Conservation (phyloP, 2,797 vertebrate genomes). For the Alca torda region DNA sequence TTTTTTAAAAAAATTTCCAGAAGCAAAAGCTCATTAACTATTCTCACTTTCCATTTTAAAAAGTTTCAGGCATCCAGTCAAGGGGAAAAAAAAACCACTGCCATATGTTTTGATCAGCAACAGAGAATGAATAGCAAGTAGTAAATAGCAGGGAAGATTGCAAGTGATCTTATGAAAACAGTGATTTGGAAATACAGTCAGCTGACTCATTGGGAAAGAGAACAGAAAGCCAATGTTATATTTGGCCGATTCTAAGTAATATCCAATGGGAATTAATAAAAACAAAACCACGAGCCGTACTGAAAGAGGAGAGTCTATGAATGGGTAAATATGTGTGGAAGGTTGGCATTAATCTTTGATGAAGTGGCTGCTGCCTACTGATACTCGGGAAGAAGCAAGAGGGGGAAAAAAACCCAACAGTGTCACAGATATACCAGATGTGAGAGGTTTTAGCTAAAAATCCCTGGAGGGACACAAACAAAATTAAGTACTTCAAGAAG, state of each 20-base stretch:
- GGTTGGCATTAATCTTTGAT: background rate
- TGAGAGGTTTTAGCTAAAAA: constrained; percentile 1
- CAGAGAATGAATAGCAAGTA: background rate
- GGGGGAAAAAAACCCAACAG: background rate
- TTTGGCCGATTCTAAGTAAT: background rate
- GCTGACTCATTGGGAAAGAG: background rate
- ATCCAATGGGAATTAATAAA: background rate
- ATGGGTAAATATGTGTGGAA: background rate
- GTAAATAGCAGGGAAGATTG: constrained; percentile 25
- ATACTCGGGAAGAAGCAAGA: background rate
- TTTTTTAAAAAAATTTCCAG: background rate
- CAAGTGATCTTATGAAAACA: constrained; percentile 12
- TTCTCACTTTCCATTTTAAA: constrained; percentile 8
- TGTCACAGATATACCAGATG: background rate
- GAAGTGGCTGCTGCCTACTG: constrained; percentile 16
- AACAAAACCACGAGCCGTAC: background rate
- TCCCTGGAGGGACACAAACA: background rate
- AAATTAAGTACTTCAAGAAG: background rate
- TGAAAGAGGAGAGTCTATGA: background rate
- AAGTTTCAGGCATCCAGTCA: constrained; percentile 9
- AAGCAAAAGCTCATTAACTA: background rate
- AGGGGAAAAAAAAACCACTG: background rate
- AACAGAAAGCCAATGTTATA: background rate
- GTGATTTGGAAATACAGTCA: background rate
- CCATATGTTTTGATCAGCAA: constrained; percentile 10